Conservation (phyloP, 2,113 vertebrate species). For the Scytalopus superciliaris region DNA sequence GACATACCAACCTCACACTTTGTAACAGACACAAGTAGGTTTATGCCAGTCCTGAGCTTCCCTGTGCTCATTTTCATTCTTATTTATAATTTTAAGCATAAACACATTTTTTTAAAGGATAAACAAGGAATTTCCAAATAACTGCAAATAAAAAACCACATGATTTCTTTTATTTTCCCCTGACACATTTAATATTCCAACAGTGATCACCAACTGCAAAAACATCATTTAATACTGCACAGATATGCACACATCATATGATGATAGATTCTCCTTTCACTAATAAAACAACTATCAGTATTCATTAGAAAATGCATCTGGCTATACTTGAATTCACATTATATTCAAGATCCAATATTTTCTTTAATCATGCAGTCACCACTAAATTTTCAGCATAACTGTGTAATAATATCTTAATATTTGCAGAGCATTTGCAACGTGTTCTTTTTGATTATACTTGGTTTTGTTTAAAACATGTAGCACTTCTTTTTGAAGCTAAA, state of each 20-base stretch:
- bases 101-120: neutral
- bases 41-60: neutral
- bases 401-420: neutral
- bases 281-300: neutral
- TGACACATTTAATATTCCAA: neutral
- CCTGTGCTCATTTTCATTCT: neutral
- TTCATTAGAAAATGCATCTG: neutral
- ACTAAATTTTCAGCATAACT: neutral
- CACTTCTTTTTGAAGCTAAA: neutral
- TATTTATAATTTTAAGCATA: neutral
- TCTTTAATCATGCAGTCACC: neutral
- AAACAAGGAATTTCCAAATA: neutral
- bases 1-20: neutral
- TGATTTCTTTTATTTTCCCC: neutral
- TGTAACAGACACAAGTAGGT: rapidly evolving
- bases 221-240: neutral
- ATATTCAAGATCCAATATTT: neutral
- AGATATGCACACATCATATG: neutral
- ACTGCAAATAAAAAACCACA: neutral
- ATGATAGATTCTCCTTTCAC: neutral
- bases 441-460: neutral
- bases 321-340: neutral
- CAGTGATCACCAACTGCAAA: neutral
- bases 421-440: neutral
- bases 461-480: neutral